These are phyloP conservation scores for Brachypodius melanocephalos DNA, from an alignment of 2,113 vertebrate species.

Conservation along the genomic window DNA sequence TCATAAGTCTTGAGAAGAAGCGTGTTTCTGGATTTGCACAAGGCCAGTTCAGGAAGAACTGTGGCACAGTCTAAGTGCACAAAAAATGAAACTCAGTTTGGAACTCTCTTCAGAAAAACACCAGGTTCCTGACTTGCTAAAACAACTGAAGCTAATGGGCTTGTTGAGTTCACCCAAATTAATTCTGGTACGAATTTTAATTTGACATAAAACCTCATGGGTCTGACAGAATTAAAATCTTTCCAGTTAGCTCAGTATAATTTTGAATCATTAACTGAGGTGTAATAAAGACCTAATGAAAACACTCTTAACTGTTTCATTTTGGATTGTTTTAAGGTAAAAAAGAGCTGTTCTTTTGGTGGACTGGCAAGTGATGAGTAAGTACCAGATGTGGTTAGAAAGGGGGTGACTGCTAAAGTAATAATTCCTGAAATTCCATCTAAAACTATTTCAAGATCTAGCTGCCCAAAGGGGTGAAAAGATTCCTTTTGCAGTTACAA, in stretches of 20 bases:
- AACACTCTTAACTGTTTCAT: not conserved
- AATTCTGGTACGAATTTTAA: not conserved
- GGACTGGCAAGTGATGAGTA: not conserved
- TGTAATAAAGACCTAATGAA: not conserved
- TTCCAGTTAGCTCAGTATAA: not conserved
- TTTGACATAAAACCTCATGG: not conserved
- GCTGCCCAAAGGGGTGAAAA: slow-evolving; percentile 15
- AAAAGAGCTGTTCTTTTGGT: not conserved
- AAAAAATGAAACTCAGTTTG: not conserved
- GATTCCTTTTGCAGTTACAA: not conserved
- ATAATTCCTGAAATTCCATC: slow-evolving; percentile 18
- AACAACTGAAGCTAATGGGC: not conserved
- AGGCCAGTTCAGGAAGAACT: not conserved
- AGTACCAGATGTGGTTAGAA: not conserved
- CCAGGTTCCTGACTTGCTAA: not conserved
- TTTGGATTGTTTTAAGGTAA: not conserved
- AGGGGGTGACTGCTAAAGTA: slow-evolving; percentile 1
- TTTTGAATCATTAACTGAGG: not conserved
- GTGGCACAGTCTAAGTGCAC: not conserved
- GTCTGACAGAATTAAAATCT: not conserved
- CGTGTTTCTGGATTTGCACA: not conserved
- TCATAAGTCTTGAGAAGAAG: not conserved
- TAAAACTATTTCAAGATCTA: slow-evolving; percentile 6
- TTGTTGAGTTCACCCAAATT: not conserved
- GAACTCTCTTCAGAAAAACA: not conserved